Conservation (phyloP, 2,113 vertebrate species). For the Cephalopterus ornatus region DNA sequence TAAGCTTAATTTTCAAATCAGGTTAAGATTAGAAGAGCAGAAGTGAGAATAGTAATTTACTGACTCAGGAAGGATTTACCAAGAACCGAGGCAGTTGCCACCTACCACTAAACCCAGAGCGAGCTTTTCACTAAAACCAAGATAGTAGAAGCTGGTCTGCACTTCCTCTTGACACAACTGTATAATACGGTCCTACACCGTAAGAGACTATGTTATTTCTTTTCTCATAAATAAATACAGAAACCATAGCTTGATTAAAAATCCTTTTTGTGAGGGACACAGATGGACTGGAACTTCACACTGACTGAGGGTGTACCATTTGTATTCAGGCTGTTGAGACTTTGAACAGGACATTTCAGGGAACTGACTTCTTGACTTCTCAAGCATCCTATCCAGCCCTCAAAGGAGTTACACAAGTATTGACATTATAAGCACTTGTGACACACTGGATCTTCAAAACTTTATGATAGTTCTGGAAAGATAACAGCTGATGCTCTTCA, state of each 20-base stretch:
- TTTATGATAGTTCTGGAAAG: neutral
- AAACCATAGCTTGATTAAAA: neutral
- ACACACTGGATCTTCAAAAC: neutral
- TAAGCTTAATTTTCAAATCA: conserved; percentile 36
- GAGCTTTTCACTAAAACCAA: neutral
- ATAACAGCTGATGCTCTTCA: neutral
- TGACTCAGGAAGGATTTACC: neutral
- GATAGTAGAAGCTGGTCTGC: neutral
- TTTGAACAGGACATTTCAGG: neutral
- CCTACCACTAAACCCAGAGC: neutral
- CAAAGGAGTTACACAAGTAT: neutral
- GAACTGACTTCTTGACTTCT: neutral
- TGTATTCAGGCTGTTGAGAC: no score
- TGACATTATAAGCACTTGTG: neutral
- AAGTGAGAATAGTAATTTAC: neutral
- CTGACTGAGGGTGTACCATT: neutral
- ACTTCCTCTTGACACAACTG: neutral
- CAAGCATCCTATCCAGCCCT: neutral
- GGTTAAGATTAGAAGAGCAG: conserved; percentile 49
- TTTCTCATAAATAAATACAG: neutral
- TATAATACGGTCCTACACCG: accelerated
- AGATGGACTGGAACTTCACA: neutral
- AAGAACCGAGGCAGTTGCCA: neutral
- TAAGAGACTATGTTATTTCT: neutral
- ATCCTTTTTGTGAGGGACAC: neutral